Percentiles rank a stretch among this genome's conserved stretches.
Conservation (phyloP, 2,797 vertebrate genomes). For the Squalus acanthias region DNA sequence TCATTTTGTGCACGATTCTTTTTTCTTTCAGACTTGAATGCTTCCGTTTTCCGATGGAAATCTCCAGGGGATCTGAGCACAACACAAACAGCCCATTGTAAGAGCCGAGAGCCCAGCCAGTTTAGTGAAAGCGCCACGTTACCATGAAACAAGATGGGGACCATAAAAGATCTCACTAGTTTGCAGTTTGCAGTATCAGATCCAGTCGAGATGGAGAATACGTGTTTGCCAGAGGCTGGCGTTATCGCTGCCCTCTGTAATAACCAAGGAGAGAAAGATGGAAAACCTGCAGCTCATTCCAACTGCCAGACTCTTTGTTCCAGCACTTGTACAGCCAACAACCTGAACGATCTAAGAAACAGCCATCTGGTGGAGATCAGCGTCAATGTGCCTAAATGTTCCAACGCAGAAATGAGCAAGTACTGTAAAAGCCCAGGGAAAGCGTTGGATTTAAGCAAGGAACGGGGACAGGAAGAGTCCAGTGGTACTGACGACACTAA, state of each 20-base stretch:
- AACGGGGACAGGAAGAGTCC: not conserved
- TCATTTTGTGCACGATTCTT: slow-evolving; percentile 10
- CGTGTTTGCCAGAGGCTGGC: not conserved
- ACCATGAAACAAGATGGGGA: slow-evolving; percentile 55
- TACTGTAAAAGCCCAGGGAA: not conserved
- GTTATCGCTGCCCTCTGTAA: not conserved
- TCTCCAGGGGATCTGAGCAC: slow-evolving; percentile 21
- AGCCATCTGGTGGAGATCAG: not conserved
- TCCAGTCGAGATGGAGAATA: slow-evolving; percentile 37
- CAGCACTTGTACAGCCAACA: not conserved
- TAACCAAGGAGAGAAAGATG: not conserved
- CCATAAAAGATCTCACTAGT: slow-evolving; percentile 55
- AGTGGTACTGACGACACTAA: too few relatives aligned
- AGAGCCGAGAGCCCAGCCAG: slow-evolving; percentile 36
- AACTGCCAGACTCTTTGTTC: not conserved
- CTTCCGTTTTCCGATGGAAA: slow-evolving; percentile 28
- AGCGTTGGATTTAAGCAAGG: not conserved
- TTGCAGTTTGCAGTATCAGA: slow-evolving; percentile 51
- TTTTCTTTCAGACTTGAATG: slow-evolving; percentile 16
- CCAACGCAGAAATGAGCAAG: not conserved
- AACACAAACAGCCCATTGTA: slow-evolving; percentile 31
- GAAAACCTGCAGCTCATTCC: not conserved
- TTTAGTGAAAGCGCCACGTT: slow-evolving; percentile 38
- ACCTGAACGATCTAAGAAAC: not conserved
- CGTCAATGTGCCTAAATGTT: not conserved